Base-by-base conservation (phyloP, 2,113 vertebrate species). In the Meleagris gallopavo region DNA sequence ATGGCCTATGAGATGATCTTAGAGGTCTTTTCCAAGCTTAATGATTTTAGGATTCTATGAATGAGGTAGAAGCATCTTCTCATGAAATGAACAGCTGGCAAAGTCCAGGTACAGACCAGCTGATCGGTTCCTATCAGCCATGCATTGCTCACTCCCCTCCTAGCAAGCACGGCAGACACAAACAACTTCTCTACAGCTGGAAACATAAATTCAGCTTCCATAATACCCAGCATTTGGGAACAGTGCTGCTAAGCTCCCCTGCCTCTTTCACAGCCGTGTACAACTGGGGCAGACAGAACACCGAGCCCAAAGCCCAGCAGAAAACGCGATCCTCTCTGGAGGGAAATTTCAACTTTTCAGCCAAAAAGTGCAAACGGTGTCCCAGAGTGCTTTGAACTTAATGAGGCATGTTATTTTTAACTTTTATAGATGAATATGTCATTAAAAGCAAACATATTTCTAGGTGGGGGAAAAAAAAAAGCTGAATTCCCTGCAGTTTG, bases 381-480 rank as follows among this genome's bases (percentile, higher is more conserved):
- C 93, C 87, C 72, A 85, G 66, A 79, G 82, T 64, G 78, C 94
- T 89, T 71, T 91, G 89, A 93, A 67, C 66, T 92, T 92, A 90
- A 94, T 67, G 79, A 90, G 80, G 52, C 52, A 1, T 88, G 83
- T 75, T 95, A 94, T 96, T 96, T 96, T 96, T 93, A 94, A 77
- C 65, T 90, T 94, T 92, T 94, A 94, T 92, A 91, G 67, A 87
- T 83, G 86, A 94, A 94, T 94, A 93, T 90, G 86, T 66, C 95
- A 89, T 87, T 95, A 90, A 95, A 85, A 85, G 70, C 48, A 94
- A 96, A 92, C 74, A 58, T 60, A 69, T 66, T 90, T 89, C 15
- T 24, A 30, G 12, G 9, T 2, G 2, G 9, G 8, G 11, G 13
- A 6, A 7, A 29, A 22, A 52, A 25, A n/a, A n/a, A n/a, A n/a